A percentile compares a stretch with the other conserved stretches of the same genome.
Conservation (phyloP, 1,140 invertebrate genomes). For the Drosophila chauvacae region DNA sequence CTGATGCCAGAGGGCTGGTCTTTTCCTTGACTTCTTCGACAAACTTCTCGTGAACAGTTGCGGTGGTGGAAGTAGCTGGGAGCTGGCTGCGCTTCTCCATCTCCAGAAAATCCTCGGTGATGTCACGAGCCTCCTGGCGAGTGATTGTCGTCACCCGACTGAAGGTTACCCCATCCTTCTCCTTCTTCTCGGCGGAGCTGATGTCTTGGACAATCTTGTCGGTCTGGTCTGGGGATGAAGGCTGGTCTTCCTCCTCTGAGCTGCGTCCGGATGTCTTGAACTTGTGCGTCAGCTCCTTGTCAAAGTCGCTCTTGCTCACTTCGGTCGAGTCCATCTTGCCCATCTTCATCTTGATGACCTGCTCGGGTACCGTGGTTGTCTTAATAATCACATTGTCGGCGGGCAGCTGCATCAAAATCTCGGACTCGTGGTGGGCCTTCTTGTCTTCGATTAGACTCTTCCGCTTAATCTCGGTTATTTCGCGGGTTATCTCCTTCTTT, state of each 20-base stretch:
- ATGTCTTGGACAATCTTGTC: constrained; percentile 80
- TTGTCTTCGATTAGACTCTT: constrained; percentile 87
- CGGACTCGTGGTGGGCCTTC: constrained; percentile 86
- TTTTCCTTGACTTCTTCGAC: constrained; percentile 77
- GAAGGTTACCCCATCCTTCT: constrained; percentile 52
- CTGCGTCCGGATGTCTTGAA: constrained; percentile 77
- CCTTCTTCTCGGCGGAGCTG: constrained; percentile 67
- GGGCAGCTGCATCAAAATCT: constrained; percentile 84
- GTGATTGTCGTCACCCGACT: constrained; percentile 64
- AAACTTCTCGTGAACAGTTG: constrained; percentile 75
- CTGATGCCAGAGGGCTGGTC: constrained; percentile 52
- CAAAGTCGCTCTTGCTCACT: constrained; percentile 82
- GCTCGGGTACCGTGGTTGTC: constrained; percentile 75
- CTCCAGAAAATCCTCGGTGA: constrained; percentile 78
- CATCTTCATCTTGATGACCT: constrained; percentile 84
- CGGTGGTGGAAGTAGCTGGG: constrained; percentile 47
- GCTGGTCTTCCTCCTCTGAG: constrained; percentile 75
- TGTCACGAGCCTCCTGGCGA: constrained; percentile 70
- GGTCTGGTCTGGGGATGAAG: constrained; percentile 43
- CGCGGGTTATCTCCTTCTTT: constrained; percentile 88
- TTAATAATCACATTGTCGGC: constrained; percentile 84
- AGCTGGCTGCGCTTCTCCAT: constrained; percentile 77
- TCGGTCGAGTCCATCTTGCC: constrained; percentile 79
- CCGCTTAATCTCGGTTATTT: constrained; percentile 89
- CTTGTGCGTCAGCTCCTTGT: constrained; percentile 82